Base-by-base conservation (phyloP, 2,888 invertebrate species). In the Coleophora deauratella region DNA sequence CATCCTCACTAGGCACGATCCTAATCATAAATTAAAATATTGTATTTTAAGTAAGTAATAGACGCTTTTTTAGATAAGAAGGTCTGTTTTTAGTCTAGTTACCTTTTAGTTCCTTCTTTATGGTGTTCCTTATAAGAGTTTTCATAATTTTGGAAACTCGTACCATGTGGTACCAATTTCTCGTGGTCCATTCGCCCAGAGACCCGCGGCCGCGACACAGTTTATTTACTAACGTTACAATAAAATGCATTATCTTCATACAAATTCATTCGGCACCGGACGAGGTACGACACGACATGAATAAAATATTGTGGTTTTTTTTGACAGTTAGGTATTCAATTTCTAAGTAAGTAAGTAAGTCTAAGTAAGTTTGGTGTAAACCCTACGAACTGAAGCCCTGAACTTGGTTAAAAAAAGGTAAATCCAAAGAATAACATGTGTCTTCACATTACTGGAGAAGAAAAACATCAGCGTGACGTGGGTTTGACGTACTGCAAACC, bases 211-310 rank as follows among this genome's bases (percentile, higher is more conserved):
- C 38, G 42, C 52, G 47, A 45, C 40, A 44, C 55, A 71, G 72
- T 77, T 72, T 75, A 76, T 76, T 73, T 72, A 73, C 72, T 71
- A 71, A 67, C 72, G 66, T 58, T 69, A 75, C 72, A 72, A 72
- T 72, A 71, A 72, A 74, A 67, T 59, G 65, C 64, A 68, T 68
- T 71, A 71, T 72, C 67, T 66, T 62, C 63, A 62, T 67, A 69
- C 64, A 70, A 70, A 74, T 75, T 72, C 72, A 70, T 43, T 72
- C 59, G 64, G 56, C 50, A 55, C 47, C 55, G 61, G 54, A 60
- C 60, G 55, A 46, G 51, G 56, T 46, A 52, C 46, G 50, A 42
- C 46, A 53, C 47, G 59, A 47, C 64, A 68, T 71, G 71, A 73
- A 72, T 72, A 71, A 72, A 65, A 65, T 62, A 66, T 63, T n/a